Evolutionary conservation across 2,888 invertebrate species (phyloP), one percentile per base, ranked within the genome.

Genomic region (Empis stercorea): DNA sequence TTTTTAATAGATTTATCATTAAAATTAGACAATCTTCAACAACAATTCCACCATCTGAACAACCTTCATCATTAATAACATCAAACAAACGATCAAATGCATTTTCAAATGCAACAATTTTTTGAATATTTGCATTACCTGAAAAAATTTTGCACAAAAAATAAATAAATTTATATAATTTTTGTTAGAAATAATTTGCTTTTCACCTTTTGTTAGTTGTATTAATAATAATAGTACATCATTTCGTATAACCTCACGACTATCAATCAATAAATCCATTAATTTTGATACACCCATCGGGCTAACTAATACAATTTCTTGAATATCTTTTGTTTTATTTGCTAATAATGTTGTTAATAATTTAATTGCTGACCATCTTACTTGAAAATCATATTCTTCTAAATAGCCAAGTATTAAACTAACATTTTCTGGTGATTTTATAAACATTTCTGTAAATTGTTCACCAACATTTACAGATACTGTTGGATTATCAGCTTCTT

Each of bases 61-160:
- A 86, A 4, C 94, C 94, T 69, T 97, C 97, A 48, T 87, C 84
- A 3, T 76, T 76, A 11, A 99, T 86, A 10, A 99, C 93, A 64
- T 93, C 92, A 57, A 97, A 86, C 27, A 99, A 73, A 55, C 88
- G 78, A 67, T 96, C 96, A 63, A 99, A 99, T 0, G 95, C 95
- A 71, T 96, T 97, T 68, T 99, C 97, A 66, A 97, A 99, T 0
- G 97, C 96, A 0, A 99, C 94, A 59, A 99, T 96, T 72, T 97
- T 99, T 67, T 97, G 96, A 59, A 97, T 93, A 66, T 94, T 96
- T 0, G 94, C 88, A 71, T 99, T 96, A 13, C 87, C 86, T 52
- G 1, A n/a, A 40, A 20, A 5, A 15, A 16, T 7, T 15, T 16
- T 14, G 9, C 9, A n/a, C n/a, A n/a, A n/a, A n/a, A n/a, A n/a